Evolutionary conservation across 1,140 invertebrate genomes (phyloP).

Genomic region (Pararge aegeria): DNA sequence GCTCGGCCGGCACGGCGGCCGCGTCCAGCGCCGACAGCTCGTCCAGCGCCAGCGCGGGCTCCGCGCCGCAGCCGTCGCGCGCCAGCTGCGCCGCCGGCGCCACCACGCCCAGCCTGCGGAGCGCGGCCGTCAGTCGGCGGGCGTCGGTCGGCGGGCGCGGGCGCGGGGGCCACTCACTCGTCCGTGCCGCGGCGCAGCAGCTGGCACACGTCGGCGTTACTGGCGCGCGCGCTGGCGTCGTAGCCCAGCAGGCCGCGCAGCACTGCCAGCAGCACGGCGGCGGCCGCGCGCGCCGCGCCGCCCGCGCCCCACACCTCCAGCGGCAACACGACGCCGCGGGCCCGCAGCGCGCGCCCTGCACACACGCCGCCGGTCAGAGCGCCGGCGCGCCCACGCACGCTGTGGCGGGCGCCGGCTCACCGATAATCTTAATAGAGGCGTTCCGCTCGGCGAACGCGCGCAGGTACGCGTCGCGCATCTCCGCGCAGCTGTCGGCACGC

Average conservation of each 20-base stretch:
- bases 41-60: neutral
- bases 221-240: neutral
- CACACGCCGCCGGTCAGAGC: neutral
- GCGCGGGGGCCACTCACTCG: too few relatives aligned
- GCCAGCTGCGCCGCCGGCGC: neutral
- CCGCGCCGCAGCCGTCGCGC: neutral
- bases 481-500: neutral
- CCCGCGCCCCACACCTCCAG: conserved; percentile 14
- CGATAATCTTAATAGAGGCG: too few relatives aligned
- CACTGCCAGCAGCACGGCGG: conserved; percentile 5
- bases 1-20: neutral
- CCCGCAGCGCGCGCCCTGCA: neutral
- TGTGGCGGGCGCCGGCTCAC: too few relatives aligned
- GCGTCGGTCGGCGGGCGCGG: neutral
- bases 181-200: too few relatives aligned
- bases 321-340: neutral
- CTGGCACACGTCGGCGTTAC: too few relatives aligned
- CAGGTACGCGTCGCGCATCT: neutral
- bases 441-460: too few relatives aligned
- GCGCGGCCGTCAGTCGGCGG: neutral
- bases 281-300: conserved; percentile 11
- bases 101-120: neutral
- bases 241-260: conserved; percentile 7
- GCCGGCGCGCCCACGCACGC: too few relatives aligned
- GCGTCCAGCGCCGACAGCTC: neutral